Evolutionary conservation across 2,888 invertebrate species (phyloP).

Genomic region (Acleris emargana): DNA sequence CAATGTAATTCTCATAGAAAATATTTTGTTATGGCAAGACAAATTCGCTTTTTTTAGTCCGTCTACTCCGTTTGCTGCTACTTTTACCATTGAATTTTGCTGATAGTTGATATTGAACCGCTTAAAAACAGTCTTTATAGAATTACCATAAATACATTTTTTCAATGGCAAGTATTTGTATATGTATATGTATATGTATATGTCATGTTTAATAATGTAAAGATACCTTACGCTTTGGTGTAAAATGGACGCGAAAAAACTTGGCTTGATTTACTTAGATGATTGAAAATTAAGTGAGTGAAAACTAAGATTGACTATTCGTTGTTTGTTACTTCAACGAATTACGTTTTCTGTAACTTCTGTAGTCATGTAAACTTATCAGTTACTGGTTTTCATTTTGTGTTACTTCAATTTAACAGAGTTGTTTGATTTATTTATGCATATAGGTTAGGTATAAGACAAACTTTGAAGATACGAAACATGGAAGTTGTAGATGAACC

Average conservation of each 20-base stretch:
- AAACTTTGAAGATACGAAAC: constrained; percentile 36
- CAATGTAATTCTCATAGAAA: background rate
- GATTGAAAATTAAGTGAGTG: constrained; percentile 26
- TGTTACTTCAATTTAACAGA: constrained; percentile 25
- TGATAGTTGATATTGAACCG: background rate
- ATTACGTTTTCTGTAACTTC: constrained; percentile 2
- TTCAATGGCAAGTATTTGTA: background rate
- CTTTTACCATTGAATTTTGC: too few relatives aligned
- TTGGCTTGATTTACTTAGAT: constrained; percentile 34
- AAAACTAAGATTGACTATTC: constrained; percentile 13
- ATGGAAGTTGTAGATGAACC: constrained; percentile 60
- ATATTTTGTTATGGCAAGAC: constrained; percentile 5
- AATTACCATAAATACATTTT: accelerated
- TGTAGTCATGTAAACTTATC: constrained; percentile 25
- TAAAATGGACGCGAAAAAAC: constrained; percentile 37
- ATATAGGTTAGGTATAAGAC: constrained; percentile 41
- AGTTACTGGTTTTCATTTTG: constrained; percentile 8
- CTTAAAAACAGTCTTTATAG: background rate
- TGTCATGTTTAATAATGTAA: constrained; percentile 6
- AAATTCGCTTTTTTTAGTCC: too few relatives aligned
- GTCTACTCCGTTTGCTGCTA: background rate
- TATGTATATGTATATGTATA: background rate
- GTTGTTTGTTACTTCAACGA: background rate
- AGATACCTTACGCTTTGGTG: background rate
- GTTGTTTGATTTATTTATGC: constrained; percentile 55